Conservation (phyloP, 2,888 invertebrate species). For the Eucera pruinosa region DNA sequence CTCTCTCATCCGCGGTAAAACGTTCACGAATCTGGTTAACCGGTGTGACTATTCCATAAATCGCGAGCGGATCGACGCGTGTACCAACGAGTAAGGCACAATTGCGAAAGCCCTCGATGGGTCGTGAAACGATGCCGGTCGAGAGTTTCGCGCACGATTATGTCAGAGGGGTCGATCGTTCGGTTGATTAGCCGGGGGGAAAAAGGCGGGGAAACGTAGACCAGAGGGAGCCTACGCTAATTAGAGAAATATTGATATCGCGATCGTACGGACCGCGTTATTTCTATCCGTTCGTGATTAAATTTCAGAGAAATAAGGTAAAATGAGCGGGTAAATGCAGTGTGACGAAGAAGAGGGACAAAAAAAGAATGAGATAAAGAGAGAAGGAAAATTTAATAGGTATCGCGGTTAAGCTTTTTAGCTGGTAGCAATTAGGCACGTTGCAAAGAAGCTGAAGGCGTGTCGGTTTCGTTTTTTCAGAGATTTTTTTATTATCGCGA, state of each 20-base stretch:
- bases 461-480: background rate
- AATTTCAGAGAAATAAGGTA: background rate
- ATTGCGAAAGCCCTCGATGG: slow-evolving; percentile 58
- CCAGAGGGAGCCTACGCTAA: slow-evolving; percentile 19
- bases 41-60: slow-evolving; percentile 42
- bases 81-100: slow-evolving; percentile 28
- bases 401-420: background rate
- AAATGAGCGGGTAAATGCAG: background rate
- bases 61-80: slow-evolving; percentile 36
- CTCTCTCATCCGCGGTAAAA: slow-evolving; percentile 29
- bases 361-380: too few species aligned
- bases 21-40: slow-evolving; percentile 40
- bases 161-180: slow-evolving; percentile 47
- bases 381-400: too few species aligned
- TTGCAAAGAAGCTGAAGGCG: background rate
- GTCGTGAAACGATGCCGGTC: slow-evolving; percentile 10
- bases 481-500: background rate
- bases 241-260: slow-evolving; percentile 54
- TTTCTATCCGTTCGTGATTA: slow-evolving; percentile 37
- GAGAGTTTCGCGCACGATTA: slow-evolving; percentile 33
- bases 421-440: background rate
- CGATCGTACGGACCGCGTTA: slow-evolving; percentile 35
- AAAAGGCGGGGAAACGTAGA: slow-evolving; percentile 5
- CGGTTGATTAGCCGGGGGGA: background rate
- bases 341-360: background rate